Percentiles rank a stretch among this genome's conserved stretches.
phyloP scores from a whole-genome alignment of 2,888 invertebrate species.

The Molorchus minor region DNA sequence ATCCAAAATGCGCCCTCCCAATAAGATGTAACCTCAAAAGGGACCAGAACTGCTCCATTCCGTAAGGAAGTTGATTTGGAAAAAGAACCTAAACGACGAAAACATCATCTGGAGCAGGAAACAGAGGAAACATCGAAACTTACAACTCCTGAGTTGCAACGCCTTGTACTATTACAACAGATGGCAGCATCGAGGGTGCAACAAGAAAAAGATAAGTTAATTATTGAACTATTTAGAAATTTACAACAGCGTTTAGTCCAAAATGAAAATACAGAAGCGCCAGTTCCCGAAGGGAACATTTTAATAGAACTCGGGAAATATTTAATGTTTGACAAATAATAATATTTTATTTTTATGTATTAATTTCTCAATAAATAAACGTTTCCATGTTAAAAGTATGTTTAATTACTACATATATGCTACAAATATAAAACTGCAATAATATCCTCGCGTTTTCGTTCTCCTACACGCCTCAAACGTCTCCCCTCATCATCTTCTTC shows the following conservation, averaged over 20 bases:
- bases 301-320: no score
- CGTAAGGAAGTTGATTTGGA: slow-evolving; percentile 9
- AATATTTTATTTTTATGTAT: not conserved
- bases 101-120: slow-evolving; percentile 9
- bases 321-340: slow-evolving; percentile 14
- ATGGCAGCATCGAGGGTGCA: no score
- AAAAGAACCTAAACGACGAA: slow-evolving; percentile 4
- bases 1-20: no score
- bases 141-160: no score
- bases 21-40: no score
- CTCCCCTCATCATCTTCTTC: slow-evolving; percentile 17
- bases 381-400: no score
- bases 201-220: no score
- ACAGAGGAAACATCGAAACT: slow-evolving; percentile 14
- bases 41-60: not conserved
- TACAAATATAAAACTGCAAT: slow-evolving; percentile 27
- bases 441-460: slow-evolving; percentile 20
- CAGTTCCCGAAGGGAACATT: slow-evolving; percentile 7
- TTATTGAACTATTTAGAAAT: slow-evolving; percentile 18
- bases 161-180: no score
- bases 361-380: slow-evolving; percentile 1
- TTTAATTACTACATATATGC: slow-evolving; percentile 4
- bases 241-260: slow-evolving; percentile 17
- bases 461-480: slow-evolving; percentile 18
- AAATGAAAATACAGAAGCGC: not conserved